These are phyloP conservation scores for Spodoptera exigua DNA, from an alignment of 2,888 invertebrate species.

Conservation along the genomic window DNA sequence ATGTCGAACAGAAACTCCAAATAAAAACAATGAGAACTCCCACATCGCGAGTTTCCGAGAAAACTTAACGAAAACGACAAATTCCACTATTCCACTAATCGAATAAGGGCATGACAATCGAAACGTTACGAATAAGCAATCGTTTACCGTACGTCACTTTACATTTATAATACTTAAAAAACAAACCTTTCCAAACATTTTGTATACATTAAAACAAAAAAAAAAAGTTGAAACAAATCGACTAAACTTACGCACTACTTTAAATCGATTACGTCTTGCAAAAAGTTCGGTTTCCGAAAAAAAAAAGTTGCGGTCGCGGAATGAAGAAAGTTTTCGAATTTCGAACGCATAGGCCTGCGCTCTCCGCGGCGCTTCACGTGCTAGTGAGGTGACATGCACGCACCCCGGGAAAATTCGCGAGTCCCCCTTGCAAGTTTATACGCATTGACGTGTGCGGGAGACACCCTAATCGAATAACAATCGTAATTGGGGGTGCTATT, in stretches of 20 bases:
- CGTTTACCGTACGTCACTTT: slow-evolving; percentile 63
- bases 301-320: slow-evolving; percentile 33
- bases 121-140: slow-evolving; percentile 67
- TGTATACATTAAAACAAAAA: slow-evolving; percentile 24
- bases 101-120: slow-evolving; percentile 77
- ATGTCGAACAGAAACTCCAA: slow-evolving; percentile 63
- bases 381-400: slow-evolving; percentile 83
- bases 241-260: slow-evolving; percentile 40
- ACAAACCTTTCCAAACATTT: slow-evolving; percentile 45
- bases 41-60: slow-evolving; percentile 82
- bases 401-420: slow-evolving; percentile 78
- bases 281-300: slow-evolving; percentile 32
- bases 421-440: slow-evolving; percentile 74
- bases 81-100: slow-evolving; percentile 80
- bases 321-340: slow-evolving; percentile 64
- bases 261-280: slow-evolving; percentile 19
- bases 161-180: slow-evolving; percentile 61
- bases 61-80: slow-evolving; percentile 79
- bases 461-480: slow-evolving; percentile 80
- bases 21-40: slow-evolving; percentile 78
- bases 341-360: slow-evolving; percentile 82
- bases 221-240: slow-evolving; percentile 25
- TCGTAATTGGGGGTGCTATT: slow-evolving; percentile 75
- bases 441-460: slow-evolving; percentile 66
- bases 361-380: slow-evolving; percentile 84